Evolutionary conservation across 2,797 vertebrate species (phyloP), one percentile per base, ranked within the genome.

Genomic region (Bufotes viridis): DNA sequence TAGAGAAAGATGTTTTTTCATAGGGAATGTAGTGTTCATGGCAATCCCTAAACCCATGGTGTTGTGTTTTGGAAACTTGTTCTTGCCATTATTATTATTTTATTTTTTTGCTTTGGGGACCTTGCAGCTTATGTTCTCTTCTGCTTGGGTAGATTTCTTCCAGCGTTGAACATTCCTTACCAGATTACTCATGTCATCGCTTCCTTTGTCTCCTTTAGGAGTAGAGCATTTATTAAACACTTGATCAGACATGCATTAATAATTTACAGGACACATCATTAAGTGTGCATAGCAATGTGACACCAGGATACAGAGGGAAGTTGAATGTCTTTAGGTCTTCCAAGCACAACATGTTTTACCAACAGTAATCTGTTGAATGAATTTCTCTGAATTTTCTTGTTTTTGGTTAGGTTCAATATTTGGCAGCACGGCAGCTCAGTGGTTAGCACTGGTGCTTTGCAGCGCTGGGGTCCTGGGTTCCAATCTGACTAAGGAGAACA

Each of bases 231-330:
- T 69, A 2, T 2, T 78, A 87, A 49, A 53, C 0, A 8, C 86
- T 81, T 34, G 0, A 1, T 78, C 82, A 1, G 60, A 53, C 78
- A 2, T 49, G 9, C 17, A 81, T 86, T 65, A 90, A 88, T 90
- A 90, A 90, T 88, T 75, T 79, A 84, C n/a, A 80, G 87, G 87
- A 26, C 57, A 84, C 76, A 0, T 70, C 81, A 79, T 89, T 58
- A 91, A 88, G 84, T 80, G 74, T 15, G 70, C 20, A 78, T 18
- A 0, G 3, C 55, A 72, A 87, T 81, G 61, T 72, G 42, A 80
- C 86, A 88, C 87, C 87, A 81, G 42, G 67, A 85, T 67, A 85
- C 78, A 76, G 65, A 81, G 24, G 78, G 67, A 72, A 75, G 57
- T 70, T 34, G 15, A 72, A 84, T 83, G 34, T 63, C 87, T 58